Evolutionary conservation across 2,113 vertebrate species (phyloP), one percentile per base, ranked within the genome.

Genomic region (Leptodactylus fuscus): DNA sequence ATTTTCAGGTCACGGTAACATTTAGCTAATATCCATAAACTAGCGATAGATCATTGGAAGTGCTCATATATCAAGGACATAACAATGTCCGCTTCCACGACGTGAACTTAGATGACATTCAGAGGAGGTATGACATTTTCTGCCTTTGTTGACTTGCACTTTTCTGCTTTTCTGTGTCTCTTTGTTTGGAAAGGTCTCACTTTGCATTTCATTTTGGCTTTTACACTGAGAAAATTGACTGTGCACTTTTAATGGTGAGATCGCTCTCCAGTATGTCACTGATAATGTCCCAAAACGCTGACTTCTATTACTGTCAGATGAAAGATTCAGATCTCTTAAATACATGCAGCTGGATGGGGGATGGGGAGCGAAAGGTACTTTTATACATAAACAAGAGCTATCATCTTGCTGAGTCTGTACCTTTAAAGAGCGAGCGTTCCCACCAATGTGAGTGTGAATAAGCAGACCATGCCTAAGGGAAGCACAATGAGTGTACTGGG

Each of bases 241-340:
- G 8, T 79, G 76, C 51, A 58, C 34, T 79, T 60, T 79, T 34
- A 29, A 75, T 75, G 44, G 71, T 48, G 41, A 74, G 36, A 46
- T 44, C 15, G 24, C 46, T 32, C 24, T 69, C 65, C 65, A 69
- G 32, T 34, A 38, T 76, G 73, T 76, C 65, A 36, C 65, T 69
- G 65, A 36, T 76, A 75, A 75, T 60, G 53, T 80, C 77, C 77
- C 49, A 62, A 55, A 80, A 55, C 55, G 15, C 51, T 80, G 77
- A 38, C 55, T 80, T 80, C 55, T 80, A 60, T 80, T 80, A 80
- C 77, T 80, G 77, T 80, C 77, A 80, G 77, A 80, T 80, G 77
- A 58, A 62, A 80, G 77, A 60, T 80, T 80, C 77, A 44, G 77
- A 80, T 60, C 34, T 27, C 51, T 32, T 80, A 58, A 80, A 80